These are phyloP conservation scores for Diabrotica balteata DNA, from an alignment of 2,888 invertebrate species.

Conservation along the genomic window DNA sequence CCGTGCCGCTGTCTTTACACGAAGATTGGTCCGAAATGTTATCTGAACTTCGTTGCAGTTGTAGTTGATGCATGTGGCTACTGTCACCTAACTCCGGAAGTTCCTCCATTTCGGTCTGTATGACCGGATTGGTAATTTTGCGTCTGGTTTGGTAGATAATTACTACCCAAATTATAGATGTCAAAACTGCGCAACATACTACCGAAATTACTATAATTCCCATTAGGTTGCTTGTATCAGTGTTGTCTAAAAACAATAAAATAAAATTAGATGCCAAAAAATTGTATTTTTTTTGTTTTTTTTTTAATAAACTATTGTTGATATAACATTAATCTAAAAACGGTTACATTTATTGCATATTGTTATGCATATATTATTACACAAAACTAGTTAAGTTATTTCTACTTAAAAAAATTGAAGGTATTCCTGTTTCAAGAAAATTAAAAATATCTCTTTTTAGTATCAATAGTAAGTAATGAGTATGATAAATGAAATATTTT, in stretches of 20 bases:
- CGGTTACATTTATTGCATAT: too few relatives aligned
- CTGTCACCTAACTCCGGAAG: conserved; percentile 48
- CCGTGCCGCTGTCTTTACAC: conserved; percentile 82
- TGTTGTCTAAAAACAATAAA: conserved; percentile 53
- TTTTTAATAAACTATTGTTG: too few relatives aligned
- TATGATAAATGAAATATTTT: too few relatives aligned
- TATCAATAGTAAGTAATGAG: too few relatives aligned
- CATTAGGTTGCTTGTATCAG: conserved; percentile 78
- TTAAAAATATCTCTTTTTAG: too few relatives aligned
- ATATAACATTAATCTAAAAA: too few relatives aligned
- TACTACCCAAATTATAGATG: conserved; percentile 89
- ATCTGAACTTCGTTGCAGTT: conserved; percentile 63
- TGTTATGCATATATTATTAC: too few relatives aligned
- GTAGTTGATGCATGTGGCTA: conserved; percentile 28
- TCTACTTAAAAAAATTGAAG: too few relatives aligned
- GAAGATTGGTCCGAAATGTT: conserved; percentile 77
- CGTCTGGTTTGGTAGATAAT: conserved; percentile 87
- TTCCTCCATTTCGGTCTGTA: conserved; percentile 49
- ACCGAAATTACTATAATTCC: conserved; percentile 90
- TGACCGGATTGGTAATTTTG: conserved; percentile 62
- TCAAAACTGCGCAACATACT: conserved; percentile 90
- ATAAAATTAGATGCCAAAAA: too few relatives aligned
- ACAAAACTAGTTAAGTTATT: too few relatives aligned
- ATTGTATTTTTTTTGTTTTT: too few relatives aligned
- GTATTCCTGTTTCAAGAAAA: too few relatives aligned